Evolutionary conservation across 2,888 invertebrate genomes (phyloP).

Genomic region (Limenitis camilla): DNA sequence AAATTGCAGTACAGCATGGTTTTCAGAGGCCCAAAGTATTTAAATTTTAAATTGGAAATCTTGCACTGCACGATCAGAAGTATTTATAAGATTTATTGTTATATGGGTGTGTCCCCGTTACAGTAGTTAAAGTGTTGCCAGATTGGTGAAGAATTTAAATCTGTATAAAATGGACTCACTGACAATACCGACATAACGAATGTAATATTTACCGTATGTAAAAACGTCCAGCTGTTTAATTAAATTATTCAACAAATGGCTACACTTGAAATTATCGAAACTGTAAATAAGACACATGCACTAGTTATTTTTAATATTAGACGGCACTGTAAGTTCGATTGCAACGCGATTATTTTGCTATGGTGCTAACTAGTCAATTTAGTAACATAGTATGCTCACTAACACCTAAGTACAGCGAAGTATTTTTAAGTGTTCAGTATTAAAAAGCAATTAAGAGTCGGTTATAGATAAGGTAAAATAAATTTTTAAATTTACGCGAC

Average conservation of each 20-base stretch:
- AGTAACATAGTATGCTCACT: conserved; percentile 5
- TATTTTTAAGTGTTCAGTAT: conserved; percentile 8
- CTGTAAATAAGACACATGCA: neutral
- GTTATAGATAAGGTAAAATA: conserved; percentile 8
- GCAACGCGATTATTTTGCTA: conserved; percentile 35
- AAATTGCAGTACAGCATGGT: conserved; percentile 9
- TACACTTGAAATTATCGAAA: no score
- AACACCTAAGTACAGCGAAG: conserved; percentile 1
- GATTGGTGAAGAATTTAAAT: no score
- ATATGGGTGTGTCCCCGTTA: neutral
- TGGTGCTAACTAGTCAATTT: conserved; percentile 43
- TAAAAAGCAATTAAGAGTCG: conserved; percentile 4
- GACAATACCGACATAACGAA: no score
- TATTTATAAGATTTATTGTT: neutral
- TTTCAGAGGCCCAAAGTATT: conserved; percentile 8
- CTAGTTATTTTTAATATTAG: neutral
- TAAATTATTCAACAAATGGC: no score
- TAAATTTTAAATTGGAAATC: conserved; percentile 4
- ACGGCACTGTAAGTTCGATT: conserved; percentile 12
- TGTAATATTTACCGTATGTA: no score
- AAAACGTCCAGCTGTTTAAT: no score
- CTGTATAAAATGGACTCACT: no score
- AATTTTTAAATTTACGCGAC: neutral
- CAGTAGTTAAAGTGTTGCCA: neutral
- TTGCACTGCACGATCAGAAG: conserved; percentile 2